phyloP scores from a whole-genome alignment of 2,888 invertebrate species.

The Tetragnatha montana region DNA sequence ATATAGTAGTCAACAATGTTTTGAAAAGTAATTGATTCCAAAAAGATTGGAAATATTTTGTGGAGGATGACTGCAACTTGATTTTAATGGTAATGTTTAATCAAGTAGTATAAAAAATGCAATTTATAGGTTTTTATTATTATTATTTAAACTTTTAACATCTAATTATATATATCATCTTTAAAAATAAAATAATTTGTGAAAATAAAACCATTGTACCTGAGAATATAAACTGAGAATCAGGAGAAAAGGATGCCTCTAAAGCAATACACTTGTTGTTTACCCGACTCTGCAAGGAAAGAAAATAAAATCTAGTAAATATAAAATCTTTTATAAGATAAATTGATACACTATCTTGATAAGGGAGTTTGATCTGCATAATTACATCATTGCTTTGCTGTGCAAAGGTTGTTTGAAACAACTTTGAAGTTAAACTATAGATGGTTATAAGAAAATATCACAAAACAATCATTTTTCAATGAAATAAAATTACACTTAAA shows the following conservation, averaged over 20 bases:
- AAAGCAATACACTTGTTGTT: constrained; percentile 97
- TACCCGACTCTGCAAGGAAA: constrained; percentile 83
- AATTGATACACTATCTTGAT: neutral
- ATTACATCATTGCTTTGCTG: too few species aligned
- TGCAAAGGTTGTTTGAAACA: neutral
- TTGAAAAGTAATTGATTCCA: too few species aligned
- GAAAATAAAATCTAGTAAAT: too few species aligned
- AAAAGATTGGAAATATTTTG: neutral
- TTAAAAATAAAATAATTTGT: neutral
- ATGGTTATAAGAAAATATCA: neutral
- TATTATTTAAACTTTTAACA: neutral
- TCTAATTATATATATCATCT: neutral
- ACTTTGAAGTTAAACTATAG: neutral
- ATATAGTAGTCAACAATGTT: too few species aligned
- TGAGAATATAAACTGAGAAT: constrained; percentile 98
- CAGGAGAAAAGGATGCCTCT: constrained; percentile 98
- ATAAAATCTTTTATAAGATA: neutral
- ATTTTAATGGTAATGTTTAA: neutral
- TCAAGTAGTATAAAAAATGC: neutral
- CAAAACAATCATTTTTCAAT: neutral
- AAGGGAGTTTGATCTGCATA: too few species aligned
- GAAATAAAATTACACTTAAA: neutral
- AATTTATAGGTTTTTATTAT: neutral
- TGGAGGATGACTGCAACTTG: neutral
- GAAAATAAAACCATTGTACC: constrained; percentile 74